Percentiles rank a stretch among this genome's conserved stretches.
These are phyloP conservation scores for Tuta absoluta DNA, from an alignment of 2,888 invertebrate species.

Conservation along the genomic window DNA sequence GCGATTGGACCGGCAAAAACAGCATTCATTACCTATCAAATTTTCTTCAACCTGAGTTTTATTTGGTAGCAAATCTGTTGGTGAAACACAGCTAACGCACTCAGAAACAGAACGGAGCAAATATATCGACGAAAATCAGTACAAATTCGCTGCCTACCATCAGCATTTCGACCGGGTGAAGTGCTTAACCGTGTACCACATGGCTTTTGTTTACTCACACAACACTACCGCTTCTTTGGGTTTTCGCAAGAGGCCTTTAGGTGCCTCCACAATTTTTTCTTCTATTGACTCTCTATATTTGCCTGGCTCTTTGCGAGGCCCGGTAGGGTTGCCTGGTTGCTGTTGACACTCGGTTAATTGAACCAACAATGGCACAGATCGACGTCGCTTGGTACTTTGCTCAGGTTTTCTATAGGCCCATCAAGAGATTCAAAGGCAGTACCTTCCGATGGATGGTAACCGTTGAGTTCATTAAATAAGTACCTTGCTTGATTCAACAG, in stretches of 20 bases:
- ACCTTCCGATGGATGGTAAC: conserved; percentile 16
- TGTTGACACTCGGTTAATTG: conserved; percentile 61
- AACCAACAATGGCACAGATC: conserved; percentile 42
- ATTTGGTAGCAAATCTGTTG: not conserved
- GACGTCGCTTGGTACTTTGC: conserved; percentile 24
- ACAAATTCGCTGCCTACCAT: conserved; percentile 54
- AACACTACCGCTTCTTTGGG: conserved; percentile 69
- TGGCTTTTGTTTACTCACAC: conserved; percentile 65
- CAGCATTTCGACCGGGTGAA: conserved; percentile 64
- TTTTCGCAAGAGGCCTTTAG: conserved; percentile 67
- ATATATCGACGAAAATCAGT: not conserved
- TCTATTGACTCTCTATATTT: conserved; percentile 53
- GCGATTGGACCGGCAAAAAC: too few relatives aligned
- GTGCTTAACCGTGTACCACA: conserved; percentile 67
- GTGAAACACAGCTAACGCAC: not conserved
- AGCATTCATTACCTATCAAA: too few relatives aligned
- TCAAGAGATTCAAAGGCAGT: conserved; percentile 10
- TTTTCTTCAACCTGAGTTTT: not conserved
- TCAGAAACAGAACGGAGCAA: not conserved
- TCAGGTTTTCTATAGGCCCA: conserved; percentile 18
- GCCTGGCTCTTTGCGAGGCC: conserved; percentile 71
- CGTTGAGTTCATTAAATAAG: conserved; percentile 13
- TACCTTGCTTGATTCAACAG: conserved; percentile 12
- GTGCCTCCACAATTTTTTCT: conserved; percentile 62
- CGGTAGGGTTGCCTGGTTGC: conserved; percentile 59